Evolutionary conservation across 2,797 vertebrate species (phyloP), one percentile per base, ranked within the genome.

Genomic region (Rhinophrynus dorsalis): DNA sequence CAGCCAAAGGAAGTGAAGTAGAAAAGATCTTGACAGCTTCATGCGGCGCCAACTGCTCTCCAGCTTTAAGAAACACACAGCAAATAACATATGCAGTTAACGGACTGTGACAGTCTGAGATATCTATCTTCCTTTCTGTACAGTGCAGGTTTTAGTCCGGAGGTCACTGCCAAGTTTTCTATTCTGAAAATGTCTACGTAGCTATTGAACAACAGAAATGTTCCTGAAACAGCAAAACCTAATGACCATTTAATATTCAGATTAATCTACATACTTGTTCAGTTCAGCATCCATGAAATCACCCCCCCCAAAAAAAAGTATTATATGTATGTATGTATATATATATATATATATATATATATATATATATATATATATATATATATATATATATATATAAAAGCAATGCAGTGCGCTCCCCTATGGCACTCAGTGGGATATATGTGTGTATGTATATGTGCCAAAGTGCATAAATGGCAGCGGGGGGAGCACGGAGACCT

Each of bases 101-200:
- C n/a, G 5, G 5, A 44, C n/a, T 44, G 13, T 44, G 17, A 44
- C 40, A 44, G 6, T 17, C 2, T 44, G 17, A 44, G 40, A 44
- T 44, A 44, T 44, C 40, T 18, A 4, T 44, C 15, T 5, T 44
- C 40, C 48, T 32, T 11, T 32, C 1, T 63, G 6, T 13, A 21
- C 57, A 68, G 12, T 35, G 38, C 29, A 37, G 32, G 58, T 70
- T 64, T 56, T 11, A 10, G 33, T 27, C 58, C 23, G 17, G 8
- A 17, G 27, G 17, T 23, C 13, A 12, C 37, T 63, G 51, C 60
- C 51, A 71, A 64, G 21, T 56, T 30, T 55, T 29, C 42, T 18
- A 35, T 37, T 48, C 29, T 40, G 18, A 29, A 38, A 4, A 52
- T 24, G 11, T 1, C 32, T 70, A 6, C 40, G 24, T 42, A 62